Percentiles rank a stretch among this genome's conserved stretches.
Evolutionary conservation across 2,888 invertebrate genomes (phyloP).

Genomic region (Oxycera nigricornis): DNA sequence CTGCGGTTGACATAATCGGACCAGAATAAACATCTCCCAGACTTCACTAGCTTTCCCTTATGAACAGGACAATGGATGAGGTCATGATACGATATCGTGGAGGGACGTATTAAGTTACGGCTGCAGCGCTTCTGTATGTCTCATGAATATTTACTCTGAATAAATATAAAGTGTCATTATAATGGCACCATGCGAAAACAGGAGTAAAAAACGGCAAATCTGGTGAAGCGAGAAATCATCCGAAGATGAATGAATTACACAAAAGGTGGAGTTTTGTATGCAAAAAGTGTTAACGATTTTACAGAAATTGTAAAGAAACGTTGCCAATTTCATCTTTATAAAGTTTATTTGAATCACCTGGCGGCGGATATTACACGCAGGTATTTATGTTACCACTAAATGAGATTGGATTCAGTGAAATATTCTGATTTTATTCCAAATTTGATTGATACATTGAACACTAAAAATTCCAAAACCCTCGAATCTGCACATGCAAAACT

Average conservation of each 20-base stretch:
- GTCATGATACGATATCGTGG: not conserved
- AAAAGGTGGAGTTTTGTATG: not conserved
- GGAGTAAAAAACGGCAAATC: not conserved
- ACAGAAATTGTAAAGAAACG: too few relatives aligned
- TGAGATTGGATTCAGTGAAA: too few relatives aligned
- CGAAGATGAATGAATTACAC: not conserved
- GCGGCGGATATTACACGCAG: too few relatives aligned
- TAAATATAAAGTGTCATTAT: conserved; percentile 25
- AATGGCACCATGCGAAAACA: not conserved
- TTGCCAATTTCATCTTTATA: too few relatives aligned
- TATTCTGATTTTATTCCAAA: too few relatives aligned
- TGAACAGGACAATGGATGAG: not conserved
- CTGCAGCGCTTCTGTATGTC: not conserved
- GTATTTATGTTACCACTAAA: too few relatives aligned
- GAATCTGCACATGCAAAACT: too few relatives aligned
- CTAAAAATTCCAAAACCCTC: too few relatives aligned
- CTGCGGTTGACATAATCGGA: not conserved
- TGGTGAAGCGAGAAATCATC: not conserved
- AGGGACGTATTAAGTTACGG: not conserved
- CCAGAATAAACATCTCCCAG: not conserved
- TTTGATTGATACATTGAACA: too few relatives aligned
- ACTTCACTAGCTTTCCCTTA: not conserved
- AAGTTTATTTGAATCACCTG: too few relatives aligned
- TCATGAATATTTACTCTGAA: conserved; percentile 26
- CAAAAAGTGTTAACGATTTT: not conserved